Percentiles rank a stretch among this genome's conserved stretches.
Conservation (phyloP, 2,888 invertebrate species). For the Lingula anatina region DNA sequence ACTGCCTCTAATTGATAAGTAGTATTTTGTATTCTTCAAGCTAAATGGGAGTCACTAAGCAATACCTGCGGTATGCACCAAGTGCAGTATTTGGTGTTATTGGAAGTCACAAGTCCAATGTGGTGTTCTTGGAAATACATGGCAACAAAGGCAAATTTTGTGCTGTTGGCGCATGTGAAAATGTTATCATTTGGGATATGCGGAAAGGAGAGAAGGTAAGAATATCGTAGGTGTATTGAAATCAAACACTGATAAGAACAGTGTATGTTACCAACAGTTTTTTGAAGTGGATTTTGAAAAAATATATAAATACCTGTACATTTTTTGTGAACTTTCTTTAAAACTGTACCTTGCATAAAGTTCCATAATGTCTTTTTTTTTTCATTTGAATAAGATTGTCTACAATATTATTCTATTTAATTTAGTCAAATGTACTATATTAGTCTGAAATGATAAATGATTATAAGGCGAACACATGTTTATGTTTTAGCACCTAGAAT, state of each 20-base stretch:
- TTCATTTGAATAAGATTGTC: too few relatives aligned
- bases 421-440: too few relatives aligned
- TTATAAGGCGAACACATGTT: too few relatives aligned
- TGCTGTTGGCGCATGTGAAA: conserved; percentile 89
- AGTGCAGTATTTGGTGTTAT: conserved; percentile 85
- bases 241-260: not conserved
- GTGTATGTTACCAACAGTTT: not conserved
- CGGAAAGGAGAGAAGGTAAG: conserved; percentile 60
- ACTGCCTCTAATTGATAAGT: not conserved
- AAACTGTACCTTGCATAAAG: not conserved
- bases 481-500: too few relatives aligned
- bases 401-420: too few relatives aligned
- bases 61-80: conserved; percentile 84
- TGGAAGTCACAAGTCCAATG: conserved; percentile 67
- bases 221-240: not conserved
- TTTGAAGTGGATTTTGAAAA: not conserved
- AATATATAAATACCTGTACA: too few relatives aligned
- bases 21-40: too few relatives aligned
- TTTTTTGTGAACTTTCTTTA: not conserved
- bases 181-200: conserved; percentile 91
- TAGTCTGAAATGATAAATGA: too few relatives aligned
- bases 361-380: too few relatives aligned
- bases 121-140: conserved; percentile 71
- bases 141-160: conserved; percentile 73
- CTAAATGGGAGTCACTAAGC: conserved; percentile 65